phyloP scores from a whole-genome alignment of 1,140 invertebrate genomes.

The Habropoda laboriosa region DNA sequence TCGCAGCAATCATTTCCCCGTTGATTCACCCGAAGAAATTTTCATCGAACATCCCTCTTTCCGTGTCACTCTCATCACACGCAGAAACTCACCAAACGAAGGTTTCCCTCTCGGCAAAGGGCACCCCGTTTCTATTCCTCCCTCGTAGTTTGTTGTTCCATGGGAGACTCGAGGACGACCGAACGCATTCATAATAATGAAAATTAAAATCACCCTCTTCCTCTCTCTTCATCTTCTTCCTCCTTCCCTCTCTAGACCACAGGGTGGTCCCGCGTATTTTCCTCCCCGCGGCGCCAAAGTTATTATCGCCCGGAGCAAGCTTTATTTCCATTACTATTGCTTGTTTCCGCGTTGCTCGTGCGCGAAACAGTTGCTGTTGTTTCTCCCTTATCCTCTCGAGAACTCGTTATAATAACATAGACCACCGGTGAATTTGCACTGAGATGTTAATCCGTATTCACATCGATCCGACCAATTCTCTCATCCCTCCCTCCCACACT shows the following conservation, averaged over 20 bases:
- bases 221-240: not conserved
- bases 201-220: not conserved
- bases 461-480: not conserved
- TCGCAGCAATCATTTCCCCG: no score
- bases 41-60: no score
- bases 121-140: not conserved
- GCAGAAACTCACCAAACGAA: no score
- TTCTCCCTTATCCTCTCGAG: no score
- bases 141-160: not conserved
- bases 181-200: not conserved
- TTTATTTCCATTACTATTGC: not conserved
- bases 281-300: not conserved
- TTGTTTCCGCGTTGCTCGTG: not conserved
- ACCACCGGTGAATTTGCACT: not conserved
- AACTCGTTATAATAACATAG: slow-evolving; percentile 9
- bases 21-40: no score
- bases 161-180: not conserved
- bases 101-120: no score
- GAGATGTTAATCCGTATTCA: slow-evolving; percentile 16
- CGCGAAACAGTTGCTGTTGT: not conserved
- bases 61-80: no score
- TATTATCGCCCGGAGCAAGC: not conserved
- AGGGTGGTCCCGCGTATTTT: not conserved
- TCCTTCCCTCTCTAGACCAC: not conserved
- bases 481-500: no score